phyloP scores from a whole-genome alignment of 2,113 vertebrate genomes.

The Lophotis ruficrista region DNA sequence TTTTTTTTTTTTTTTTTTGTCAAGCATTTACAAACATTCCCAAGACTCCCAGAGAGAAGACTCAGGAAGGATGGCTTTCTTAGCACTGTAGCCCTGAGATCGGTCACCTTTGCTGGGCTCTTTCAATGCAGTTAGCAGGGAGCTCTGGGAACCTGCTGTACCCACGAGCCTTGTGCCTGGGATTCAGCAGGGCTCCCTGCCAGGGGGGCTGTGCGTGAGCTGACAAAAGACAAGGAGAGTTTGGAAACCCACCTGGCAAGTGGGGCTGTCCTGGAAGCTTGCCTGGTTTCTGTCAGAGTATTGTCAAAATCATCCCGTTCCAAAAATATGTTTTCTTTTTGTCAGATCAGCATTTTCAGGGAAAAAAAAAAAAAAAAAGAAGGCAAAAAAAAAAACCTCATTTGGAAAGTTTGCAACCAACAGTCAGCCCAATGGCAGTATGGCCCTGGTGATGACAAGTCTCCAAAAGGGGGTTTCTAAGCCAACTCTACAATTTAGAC shows the following conservation, averaged over 20 bases:
- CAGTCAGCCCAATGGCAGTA: neutral
- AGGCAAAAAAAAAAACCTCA: neutral
- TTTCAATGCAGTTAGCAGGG: neutral
- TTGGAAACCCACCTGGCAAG: slow-evolving; percentile 59
- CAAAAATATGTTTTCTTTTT: neutral
- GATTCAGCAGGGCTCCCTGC: slow-evolving; percentile 23
- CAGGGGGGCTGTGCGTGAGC: neutral
- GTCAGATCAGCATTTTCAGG: neutral
- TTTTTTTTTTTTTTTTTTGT: neutral
- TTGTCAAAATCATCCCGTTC: slow-evolving; percentile 45
- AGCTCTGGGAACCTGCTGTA: neutral
- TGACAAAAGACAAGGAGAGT: neutral
- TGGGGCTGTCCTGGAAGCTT: slow-evolving; percentile 1
- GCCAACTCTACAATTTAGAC: neutral
- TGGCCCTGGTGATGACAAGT: neutral
- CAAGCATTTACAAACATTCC: neutral
- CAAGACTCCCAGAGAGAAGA: neutral
- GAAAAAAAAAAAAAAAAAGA: too few species aligned
- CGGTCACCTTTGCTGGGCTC: neutral
- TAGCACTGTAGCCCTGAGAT: neutral
- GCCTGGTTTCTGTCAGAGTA: slow-evolving; percentile 35
- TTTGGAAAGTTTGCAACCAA: neutral
- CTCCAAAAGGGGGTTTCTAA: neutral
- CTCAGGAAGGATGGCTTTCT: neutral
- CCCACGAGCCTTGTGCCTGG: neutral